A percentile compares a stretch with the other conserved stretches of the same genome.
Evolutionary conservation across 2,113 vertebrate species (phyloP).

Genomic region (Formicarius rufipectus): DNA sequence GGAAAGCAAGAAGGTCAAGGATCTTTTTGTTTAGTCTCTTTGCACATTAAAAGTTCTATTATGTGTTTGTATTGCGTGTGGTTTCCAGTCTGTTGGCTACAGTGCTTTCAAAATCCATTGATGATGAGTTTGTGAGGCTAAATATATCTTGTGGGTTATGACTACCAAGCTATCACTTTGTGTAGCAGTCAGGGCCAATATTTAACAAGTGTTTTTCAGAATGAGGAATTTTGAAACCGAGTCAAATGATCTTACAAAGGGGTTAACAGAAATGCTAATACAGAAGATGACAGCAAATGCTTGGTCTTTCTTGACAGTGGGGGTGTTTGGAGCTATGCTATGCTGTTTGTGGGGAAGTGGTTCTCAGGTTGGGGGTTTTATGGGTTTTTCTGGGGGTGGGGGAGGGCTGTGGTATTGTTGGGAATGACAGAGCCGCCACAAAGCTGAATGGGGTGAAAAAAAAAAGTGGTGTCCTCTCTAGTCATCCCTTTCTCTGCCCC

Average conservation of each 20-base stretch:
- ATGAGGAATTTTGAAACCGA: slow-evolving; percentile 12
- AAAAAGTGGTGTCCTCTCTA: neutral
- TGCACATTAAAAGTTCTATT: slow-evolving; percentile 68
- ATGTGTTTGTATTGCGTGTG: slow-evolving; percentile 62
- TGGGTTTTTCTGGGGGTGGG: neutral
- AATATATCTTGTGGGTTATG: slow-evolving; percentile 56
- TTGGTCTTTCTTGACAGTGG: neutral
- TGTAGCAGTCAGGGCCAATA: slow-evolving; percentile 8
- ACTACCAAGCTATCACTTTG: slow-evolving; percentile 63
- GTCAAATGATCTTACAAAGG: neutral
- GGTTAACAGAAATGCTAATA: slow-evolving; percentile 11
- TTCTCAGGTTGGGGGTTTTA: neutral
- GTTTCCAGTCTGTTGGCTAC: slow-evolving; percentile 50
- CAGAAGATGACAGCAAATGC: neutral
- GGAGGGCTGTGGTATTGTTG: neutral
- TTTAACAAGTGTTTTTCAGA: slow-evolving; percentile 57
- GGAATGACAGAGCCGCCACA: neutral
- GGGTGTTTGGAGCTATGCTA: neutral
- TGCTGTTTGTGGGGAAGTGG: neutral
- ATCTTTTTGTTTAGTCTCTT: slow-evolving; percentile 63
- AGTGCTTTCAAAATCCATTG: slow-evolving; percentile 55
- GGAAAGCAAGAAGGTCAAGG: slow-evolving; percentile 73
- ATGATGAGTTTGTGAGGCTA: slow-evolving; percentile 60
- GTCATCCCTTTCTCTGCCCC: neutral
- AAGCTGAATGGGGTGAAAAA: neutral